Conservation (phyloP, 2,797 vertebrate species). For the Miichthys miiuy region DNA sequence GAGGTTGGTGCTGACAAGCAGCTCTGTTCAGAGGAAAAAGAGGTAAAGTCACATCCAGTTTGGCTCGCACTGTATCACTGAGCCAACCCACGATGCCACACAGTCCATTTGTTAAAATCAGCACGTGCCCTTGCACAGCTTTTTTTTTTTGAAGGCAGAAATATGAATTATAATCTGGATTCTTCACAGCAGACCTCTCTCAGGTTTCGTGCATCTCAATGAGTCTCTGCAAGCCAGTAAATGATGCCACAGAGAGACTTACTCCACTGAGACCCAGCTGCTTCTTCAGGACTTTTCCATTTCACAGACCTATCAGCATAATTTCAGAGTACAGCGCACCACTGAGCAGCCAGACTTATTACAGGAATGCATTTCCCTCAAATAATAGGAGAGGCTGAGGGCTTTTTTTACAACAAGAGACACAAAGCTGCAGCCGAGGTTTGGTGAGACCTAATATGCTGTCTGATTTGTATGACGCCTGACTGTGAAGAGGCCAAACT, state of each 20-base stretch:
- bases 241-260: slow-evolving; percentile 31
- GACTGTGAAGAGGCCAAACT: not conserved
- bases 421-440: slow-evolving; percentile 16
- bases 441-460: not conserved
- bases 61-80: slow-evolving; percentile 80
- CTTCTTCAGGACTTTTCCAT: slow-evolving; percentile 33
- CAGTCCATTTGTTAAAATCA: slow-evolving; percentile 68
- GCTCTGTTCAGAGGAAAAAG: slow-evolving; percentile 73
- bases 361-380: slow-evolving; percentile 27
- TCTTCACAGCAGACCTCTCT: not conserved
- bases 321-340: slow-evolving; percentile 32
- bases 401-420: slow-evolving; percentile 4
- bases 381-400: slow-evolving; percentile 18
- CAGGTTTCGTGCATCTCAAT: slow-evolving; percentile 23
- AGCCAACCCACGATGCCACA: slow-evolving; percentile 66
- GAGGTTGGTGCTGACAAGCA: slow-evolving; percentile 66
- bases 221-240: slow-evolving; percentile 31
- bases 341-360: slow-evolving; percentile 15
- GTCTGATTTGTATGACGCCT: not conserved
- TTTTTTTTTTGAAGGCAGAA: slow-evolving; percentile 30
- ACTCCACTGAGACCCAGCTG: slow-evolving; percentile 25
- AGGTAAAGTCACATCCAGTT: slow-evolving; percentile 75
- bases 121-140: slow-evolving; percentile 58
- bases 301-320: slow-evolving; percentile 33
- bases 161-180: not conserved